Evolutionary conservation across 2,888 invertebrate species (phyloP).

Genomic region (Blomia tropicalis): DNA sequence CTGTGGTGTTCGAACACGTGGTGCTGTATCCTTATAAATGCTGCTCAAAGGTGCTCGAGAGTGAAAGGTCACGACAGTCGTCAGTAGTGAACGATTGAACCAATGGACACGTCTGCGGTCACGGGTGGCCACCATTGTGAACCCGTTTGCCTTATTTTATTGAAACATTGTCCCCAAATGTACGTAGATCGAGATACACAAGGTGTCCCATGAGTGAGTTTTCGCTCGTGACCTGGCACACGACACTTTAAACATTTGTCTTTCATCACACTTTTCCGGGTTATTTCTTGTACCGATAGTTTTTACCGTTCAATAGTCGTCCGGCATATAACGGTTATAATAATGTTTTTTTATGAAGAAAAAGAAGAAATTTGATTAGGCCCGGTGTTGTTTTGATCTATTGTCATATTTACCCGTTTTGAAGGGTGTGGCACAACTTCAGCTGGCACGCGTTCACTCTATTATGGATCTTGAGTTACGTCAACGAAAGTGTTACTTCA

Average conservation of each 20-base stretch:
- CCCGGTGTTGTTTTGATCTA: no score
- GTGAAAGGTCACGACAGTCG: constrained; percentile 12
- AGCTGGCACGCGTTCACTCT: constrained; percentile 5
- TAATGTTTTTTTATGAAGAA: no score
- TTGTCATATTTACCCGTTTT: constrained; percentile 3
- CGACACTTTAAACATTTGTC: no score
- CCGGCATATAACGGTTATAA: no score
- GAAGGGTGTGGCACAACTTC: constrained; percentile 4
- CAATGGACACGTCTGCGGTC: not conserved
- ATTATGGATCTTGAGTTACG: not conserved
- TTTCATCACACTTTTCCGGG: no score
- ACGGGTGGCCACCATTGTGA: not conserved
- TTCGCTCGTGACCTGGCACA: no score
- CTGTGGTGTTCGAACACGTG: constrained; percentile 7
- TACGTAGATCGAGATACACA: not conserved
- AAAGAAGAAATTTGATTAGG: no score
- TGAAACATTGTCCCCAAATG: no score
- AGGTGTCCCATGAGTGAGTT: not conserved
- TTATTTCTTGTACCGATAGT: no score
- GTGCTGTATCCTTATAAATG: not conserved
- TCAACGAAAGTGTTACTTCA: constrained; percentile 5
- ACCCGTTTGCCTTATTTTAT: not conserved
- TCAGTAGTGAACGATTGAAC: not conserved
- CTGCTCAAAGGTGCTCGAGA: constrained; percentile 1
- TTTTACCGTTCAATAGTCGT: no score